These are phyloP conservation scores for Macroramphosus scolopax DNA, from an alignment of 2,797 vertebrate species.

Conservation along the genomic window DNA sequence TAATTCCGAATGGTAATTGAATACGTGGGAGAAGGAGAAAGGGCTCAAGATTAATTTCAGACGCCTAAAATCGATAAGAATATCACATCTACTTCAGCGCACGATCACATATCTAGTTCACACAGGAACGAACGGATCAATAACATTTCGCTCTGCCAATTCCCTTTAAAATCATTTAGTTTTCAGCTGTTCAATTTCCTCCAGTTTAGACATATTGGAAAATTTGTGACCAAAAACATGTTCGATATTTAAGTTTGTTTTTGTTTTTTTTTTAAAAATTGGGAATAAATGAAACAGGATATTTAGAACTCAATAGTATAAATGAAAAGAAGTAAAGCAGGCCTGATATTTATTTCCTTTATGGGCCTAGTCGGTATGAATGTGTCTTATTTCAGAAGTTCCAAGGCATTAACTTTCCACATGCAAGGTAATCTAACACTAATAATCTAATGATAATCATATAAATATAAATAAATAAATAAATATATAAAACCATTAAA, in stretches of 20 bases:
- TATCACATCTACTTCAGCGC: conserved; percentile 69
- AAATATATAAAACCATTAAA: too few species aligned
- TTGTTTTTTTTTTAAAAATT: too few species aligned
- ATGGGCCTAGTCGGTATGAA: not conserved
- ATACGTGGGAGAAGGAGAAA: conserved; percentile 58
- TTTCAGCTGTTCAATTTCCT: conserved; percentile 7
- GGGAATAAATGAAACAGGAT: not conserved
- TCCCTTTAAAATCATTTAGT: conserved; percentile 40
- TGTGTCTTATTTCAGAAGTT: not conserved
- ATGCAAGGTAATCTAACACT: not conserved
- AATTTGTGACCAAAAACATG: too few species aligned
- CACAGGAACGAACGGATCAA: conserved; percentile 61
- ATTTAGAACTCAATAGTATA: too few species aligned
- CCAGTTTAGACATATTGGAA: not conserved
- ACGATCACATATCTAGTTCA: conserved; percentile 65
- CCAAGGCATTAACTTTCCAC: not conserved
- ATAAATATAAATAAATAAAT: not conserved
- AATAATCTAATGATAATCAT: conserved; percentile 1
- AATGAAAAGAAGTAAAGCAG: not conserved
- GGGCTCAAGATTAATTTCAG: conserved; percentile 65
- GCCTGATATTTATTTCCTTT: not conserved
- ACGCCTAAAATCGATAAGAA: conserved; percentile 66
- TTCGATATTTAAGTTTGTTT: too few species aligned
- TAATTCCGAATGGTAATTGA: conserved; percentile 51
- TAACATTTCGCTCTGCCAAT: conserved; percentile 42